Conservation (phyloP, 1,140 invertebrate genomes). For the Protaetia brevitarsis region DNA sequence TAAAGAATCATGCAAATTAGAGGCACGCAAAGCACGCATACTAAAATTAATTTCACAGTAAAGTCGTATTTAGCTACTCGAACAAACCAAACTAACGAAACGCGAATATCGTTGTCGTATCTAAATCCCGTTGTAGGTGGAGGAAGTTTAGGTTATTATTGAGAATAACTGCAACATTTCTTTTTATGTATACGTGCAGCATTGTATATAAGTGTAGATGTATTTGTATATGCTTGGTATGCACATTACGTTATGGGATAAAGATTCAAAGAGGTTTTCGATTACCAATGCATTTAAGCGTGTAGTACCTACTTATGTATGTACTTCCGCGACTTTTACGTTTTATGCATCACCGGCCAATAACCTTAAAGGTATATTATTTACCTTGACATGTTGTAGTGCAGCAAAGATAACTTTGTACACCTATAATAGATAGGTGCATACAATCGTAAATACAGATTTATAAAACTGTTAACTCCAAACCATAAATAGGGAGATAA, state of each 20-base stretch:
- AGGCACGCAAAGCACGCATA: too few species aligned
- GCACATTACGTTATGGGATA: constrained; percentile 2
- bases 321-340: constrained; percentile 1
- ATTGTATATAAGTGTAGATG: background rate
- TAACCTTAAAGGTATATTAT: constrained; percentile 3
- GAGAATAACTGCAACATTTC: background rate
- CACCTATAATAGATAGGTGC: background rate
- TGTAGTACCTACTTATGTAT: background rate
- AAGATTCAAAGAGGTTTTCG: constrained; percentile 2
- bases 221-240: background rate
- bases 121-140: constrained; percentile 11
- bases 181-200: background rate
- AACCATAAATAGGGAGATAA: too few species aligned
- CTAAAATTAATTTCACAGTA: too few species aligned
- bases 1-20: background rate
- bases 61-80: too few species aligned
- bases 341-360: background rate
- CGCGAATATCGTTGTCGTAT: background rate
- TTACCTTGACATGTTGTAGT: background rate
- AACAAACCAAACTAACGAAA: too few species aligned
- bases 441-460: too few species aligned
- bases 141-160: background rate
- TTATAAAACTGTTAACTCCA: too few species aligned
- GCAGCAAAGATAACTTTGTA: background rate
- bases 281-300: constrained; percentile 19